These are phyloP conservation scores for Aldrovandia affinis DNA, from an alignment of 2,797 vertebrate species.

Conservation along the genomic window DNA sequence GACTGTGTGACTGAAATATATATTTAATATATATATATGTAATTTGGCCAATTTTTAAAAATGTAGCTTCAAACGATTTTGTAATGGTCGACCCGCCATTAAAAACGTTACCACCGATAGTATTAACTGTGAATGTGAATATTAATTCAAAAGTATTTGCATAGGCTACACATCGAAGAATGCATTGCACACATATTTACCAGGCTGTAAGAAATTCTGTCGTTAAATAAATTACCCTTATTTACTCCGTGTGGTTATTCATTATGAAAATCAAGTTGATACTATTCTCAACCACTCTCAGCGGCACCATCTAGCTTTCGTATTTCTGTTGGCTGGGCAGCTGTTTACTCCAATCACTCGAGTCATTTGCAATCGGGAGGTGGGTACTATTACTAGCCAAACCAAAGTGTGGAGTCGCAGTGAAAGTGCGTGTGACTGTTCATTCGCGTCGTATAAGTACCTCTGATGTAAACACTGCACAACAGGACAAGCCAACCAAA, in stretches of 20 bases:
- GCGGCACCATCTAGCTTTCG: background rate
- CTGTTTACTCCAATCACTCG: constrained; percentile 6
- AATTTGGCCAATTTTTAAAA: too few species aligned
- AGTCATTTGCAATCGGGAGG: constrained; percentile 1
- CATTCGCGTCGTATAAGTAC: background rate
- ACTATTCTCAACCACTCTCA: background rate
- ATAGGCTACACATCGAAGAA: too few species aligned
- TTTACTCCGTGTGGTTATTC: background rate
- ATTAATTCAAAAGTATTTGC: too few species aligned
- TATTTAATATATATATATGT: too few species aligned
- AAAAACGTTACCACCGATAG: background rate
- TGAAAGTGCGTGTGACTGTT: background rate
- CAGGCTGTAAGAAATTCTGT: background rate
- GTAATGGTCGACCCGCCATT: background rate
- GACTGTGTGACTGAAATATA: background rate
- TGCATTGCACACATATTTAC: background rate
- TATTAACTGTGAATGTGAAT: too few species aligned
- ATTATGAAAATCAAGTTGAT: background rate
- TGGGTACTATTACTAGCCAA: background rate
- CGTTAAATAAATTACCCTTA: background rate
- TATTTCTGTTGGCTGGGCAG: background rate
- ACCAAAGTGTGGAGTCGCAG: background rate
- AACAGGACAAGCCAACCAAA: background rate
- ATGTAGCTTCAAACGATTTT: background rate
- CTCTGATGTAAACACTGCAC: background rate